phyloP scores from a whole-genome alignment of 37 sponge, comb jelly and placozoan genomes.

The Amphimedon queenslandica region DNA sequence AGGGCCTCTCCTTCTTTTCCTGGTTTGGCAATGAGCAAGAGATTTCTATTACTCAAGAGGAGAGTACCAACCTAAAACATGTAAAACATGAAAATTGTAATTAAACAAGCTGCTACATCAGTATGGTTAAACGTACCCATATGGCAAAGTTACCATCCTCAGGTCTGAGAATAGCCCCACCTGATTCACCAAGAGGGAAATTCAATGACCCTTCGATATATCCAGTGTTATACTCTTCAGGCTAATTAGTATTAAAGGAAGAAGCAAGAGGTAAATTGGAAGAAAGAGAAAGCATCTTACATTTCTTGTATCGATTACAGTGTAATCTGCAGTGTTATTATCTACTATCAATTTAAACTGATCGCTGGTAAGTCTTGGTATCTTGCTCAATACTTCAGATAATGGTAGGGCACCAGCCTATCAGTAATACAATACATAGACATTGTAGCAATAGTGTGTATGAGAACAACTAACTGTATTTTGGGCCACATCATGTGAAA shows the following conservation, averaged over 20 bases:
- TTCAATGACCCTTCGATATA: slow-evolving; percentile 60
- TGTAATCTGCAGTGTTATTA: background rate
- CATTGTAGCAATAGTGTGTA: no score
- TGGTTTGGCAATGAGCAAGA: slow-evolving; percentile 39
- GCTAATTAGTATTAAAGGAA: background rate
- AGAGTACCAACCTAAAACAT: slow-evolving; percentile 69
- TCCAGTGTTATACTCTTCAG: slow-evolving; percentile 8
- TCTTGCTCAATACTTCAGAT: slow-evolving; percentile 21
- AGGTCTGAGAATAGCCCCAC: slow-evolving; percentile 62
- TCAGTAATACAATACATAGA: no score
- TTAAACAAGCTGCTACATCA: no score
- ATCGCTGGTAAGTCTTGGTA: slow-evolving; percentile 11
- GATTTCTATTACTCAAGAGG: slow-evolving; percentile 4
- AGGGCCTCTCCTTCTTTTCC: slow-evolving; percentile 69
- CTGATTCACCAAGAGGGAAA: slow-evolving; percentile 66
- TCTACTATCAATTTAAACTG: slow-evolving; percentile 36
- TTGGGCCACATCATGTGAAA: slow-evolving; percentile 43
- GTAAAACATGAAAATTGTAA: background rate
- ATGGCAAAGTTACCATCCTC: slow-evolving; percentile 91
- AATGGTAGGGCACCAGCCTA: slow-evolving; percentile 52
- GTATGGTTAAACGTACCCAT: slow-evolving; percentile 52
- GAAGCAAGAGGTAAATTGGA: background rate
- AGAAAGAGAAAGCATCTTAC: no score
- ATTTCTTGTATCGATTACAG: slow-evolving; percentile 62
- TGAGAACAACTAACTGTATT: slow-evolving; percentile 13